phyloP scores from a whole-genome alignment of 2,888 invertebrate species.

The Cistogaster globosa region DNA sequence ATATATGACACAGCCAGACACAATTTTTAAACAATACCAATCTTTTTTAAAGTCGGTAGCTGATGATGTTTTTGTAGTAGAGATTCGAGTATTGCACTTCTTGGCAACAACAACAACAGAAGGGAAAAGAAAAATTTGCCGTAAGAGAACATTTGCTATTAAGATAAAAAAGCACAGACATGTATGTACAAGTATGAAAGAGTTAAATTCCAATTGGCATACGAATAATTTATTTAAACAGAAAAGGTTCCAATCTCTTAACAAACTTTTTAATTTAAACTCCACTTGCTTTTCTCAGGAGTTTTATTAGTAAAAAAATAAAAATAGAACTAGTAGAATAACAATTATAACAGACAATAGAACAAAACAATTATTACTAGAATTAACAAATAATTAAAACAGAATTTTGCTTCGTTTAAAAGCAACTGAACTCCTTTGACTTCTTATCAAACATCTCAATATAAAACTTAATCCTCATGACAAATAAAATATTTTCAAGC shows the following conservation, averaged over 20 bases:
- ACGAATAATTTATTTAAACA: constrained; percentile 36
- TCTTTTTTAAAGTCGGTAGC: constrained; percentile 42
- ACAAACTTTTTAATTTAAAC: constrained; percentile 16
- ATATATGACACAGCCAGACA: constrained; percentile 38
- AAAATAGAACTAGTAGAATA: constrained; percentile 28
- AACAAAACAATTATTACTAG: constrained; percentile 64
- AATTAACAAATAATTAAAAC: constrained; percentile 63
- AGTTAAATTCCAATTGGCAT: constrained; percentile 24
- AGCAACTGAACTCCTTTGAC: constrained; percentile 21
- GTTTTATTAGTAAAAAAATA: constrained; percentile 39
- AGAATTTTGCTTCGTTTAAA: constrained; percentile 41
- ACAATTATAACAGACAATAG: constrained; percentile 24
- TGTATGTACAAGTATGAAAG: constrained; percentile 13
- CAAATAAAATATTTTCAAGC: constrained; percentile 60
- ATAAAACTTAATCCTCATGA: constrained; percentile 51
- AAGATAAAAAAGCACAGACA: constrained; percentile 30
- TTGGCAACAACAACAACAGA: constrained; percentile 1
- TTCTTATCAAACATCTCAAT: neutral
- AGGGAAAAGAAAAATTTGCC: constrained; percentile 13
- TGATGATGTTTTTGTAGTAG: constrained; percentile 5
- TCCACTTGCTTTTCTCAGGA: constrained; percentile 9
- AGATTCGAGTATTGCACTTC: neutral
- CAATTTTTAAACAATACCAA: constrained; percentile 52
- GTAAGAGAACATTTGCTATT: constrained; percentile 25
- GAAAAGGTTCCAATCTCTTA: constrained; percentile 40